These are phyloP conservation scores for Siniperca scherzeri DNA, from an alignment of 2,797 vertebrate genomes.

Conservation along the genomic window DNA sequence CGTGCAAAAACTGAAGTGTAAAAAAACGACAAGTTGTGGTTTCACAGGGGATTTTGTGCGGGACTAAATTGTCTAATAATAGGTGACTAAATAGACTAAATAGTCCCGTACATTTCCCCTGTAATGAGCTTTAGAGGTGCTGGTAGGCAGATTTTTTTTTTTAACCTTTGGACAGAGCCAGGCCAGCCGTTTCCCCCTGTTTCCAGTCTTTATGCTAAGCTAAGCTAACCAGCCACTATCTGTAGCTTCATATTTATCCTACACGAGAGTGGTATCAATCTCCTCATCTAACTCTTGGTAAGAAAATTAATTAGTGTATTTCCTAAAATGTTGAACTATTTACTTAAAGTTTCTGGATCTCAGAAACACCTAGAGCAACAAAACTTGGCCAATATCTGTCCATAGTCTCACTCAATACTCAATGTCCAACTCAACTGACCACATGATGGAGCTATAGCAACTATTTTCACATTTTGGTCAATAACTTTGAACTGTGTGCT, in stretches of 20 bases:
- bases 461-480: too few species aligned
- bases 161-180: too few species aligned
- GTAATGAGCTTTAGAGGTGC: not conserved
- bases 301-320: too few species aligned
- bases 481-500: too few species aligned
- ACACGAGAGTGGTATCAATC: too few species aligned
- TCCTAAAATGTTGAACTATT: too few species aligned
- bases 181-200: too few species aligned
- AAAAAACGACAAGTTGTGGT: not conserved
- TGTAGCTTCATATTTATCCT: too few species aligned
- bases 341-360: not conserved
- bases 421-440: not conserved
- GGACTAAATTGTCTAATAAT: not conserved
- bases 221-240: too few species aligned
- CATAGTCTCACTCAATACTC: not conserved
- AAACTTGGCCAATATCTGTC: not conserved
- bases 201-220: too few species aligned
- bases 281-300: too few species aligned
- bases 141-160: not conserved
- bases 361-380: not conserved
- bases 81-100: not conserved
- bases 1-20: not conserved
- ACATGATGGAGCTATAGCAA: not conserved
- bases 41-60: not conserved
- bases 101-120: not conserved